Percentiles rank a stretch among this genome's conserved stretches.
Conservation (phyloP, 2,113 vertebrate genomes). For the Hippocampus zosterae region DNA sequence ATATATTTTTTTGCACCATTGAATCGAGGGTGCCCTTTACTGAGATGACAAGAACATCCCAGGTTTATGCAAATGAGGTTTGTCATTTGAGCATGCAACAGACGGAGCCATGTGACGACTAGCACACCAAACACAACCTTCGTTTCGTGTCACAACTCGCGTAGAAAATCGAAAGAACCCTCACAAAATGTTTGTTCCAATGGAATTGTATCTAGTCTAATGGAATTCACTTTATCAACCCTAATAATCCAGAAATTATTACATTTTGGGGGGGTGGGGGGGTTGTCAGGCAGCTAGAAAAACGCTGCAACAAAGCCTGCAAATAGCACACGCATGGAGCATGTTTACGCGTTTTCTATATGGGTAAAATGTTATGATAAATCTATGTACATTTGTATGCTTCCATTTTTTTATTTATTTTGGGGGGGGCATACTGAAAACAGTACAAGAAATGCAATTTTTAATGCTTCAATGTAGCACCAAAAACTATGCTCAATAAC, state of each 20-base stretch:
- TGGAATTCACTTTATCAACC: neutral
- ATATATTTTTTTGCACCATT: no score
- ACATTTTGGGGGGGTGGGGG: neutral
- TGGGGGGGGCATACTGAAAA: no score
- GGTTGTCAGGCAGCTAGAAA: neutral
- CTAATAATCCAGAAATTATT: neutral
- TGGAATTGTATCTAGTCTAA: neutral
- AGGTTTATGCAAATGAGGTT: neutral
- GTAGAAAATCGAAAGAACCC: neutral
- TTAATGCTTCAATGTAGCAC: no score
- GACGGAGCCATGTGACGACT: neutral
- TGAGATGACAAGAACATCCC: neutral
- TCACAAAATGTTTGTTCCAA: neutral
- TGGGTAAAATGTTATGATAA: neutral
- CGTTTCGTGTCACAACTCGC: neutral
- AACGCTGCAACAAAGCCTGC: neutral
- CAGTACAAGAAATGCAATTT: no score
- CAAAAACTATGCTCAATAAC: no score
- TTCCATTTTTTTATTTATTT: neutral
- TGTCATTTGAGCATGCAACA: neutral
- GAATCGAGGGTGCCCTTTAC: neutral
- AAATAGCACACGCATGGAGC: neutral
- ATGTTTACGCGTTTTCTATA: neutral
- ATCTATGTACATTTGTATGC: neutral
- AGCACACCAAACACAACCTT: neutral